Evolutionary conservation across 2,797 vertebrate species (phyloP), one percentile per base, ranked within the genome.

Genomic region (Linurgus olivaceus): DNA sequence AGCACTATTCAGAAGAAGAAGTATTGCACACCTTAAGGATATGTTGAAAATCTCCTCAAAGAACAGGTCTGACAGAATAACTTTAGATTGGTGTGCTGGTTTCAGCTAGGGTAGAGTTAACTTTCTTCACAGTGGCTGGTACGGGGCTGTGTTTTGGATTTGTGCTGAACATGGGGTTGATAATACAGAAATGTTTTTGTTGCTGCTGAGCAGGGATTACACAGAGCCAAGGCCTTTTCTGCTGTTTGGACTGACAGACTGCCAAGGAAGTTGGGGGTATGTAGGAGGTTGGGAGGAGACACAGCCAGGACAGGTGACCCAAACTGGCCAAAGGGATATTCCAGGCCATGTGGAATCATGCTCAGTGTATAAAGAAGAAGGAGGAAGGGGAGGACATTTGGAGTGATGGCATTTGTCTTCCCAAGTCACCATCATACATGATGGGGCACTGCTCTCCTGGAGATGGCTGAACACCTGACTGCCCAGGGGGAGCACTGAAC

Each of bases 191-290:
- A 38, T 51, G 5, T 7, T 59, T 59, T 45, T 75, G 12, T 45
- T 31, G 14, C 35, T 77, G 2, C 7, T 54, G 63, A 47, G 29
- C 55, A 61, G 47, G 0, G 25, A 0, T 68, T 20, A 7, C 28
- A 52, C 63, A 54, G 3, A 76, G 4, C 33, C 55, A 47, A 47
- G 9, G 47, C 24, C 13, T 62, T 31, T 54, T 54, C 47, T 40
- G 29, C 40, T 40, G 21, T 76, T 68, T 0, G 1, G 0, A 7
- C 29, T 68, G 13, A 20, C 4, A 7, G 1, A 17, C 17, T 61
- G 17, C 5, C 2, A 3, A 45, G 38, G 28, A 51, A 7, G 13
- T 1, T 51, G 8, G 2, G 28, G 16, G 3, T 33, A 4, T 18
- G 2, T 45, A 26, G 28, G 10, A 59, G 8, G n/a, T 0, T 59